Evolutionary conservation across 2,888 invertebrate genomes (phyloP), one percentile per base, ranked within the genome.

Genomic region (Camptogramma bilineatum): DNA sequence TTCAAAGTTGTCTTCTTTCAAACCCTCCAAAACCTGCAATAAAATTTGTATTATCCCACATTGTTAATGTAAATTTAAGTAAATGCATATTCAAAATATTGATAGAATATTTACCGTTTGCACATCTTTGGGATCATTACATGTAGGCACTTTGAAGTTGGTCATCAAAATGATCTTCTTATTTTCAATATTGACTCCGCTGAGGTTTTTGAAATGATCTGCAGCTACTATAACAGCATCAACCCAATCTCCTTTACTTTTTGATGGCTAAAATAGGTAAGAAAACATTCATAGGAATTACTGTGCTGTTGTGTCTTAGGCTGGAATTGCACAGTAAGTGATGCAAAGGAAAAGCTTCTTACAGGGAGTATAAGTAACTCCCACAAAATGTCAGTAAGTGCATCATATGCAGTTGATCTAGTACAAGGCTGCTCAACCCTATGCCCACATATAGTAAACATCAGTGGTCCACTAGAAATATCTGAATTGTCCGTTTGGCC

Each of bases 91-190:
- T 18, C 31, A 17, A 28, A 1, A 28, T 28, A 4, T 24, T 24
- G 28, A 28, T 28, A 28, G 28, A n/a, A n/a, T 10, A 58, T 71
- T 66, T 76, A 90, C 91, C 79, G 79, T 71, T 64, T 94, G 91
- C 47, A 94, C 75, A 60, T 94, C 87, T 54, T 90, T 85, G 19
- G 88, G 84, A 57, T 91, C 91, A 52, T 91, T 85, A 17, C 82
- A 78, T 0, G 93, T 91, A 48, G 88, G 88, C 56, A 76, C 76
- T 62, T 81, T 73, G 60, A 96, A 95, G 77, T 96, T 95, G 0
- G 95, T 95, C 78, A 96, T 94, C 19, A 96, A 81, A 42, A 96
- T 93, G 53, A 96, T 91, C 71, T 96, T 94, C 72, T 85, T 87
- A 48, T 73, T 80, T 44, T 70, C 65, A 16, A 88, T 81, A 58